phyloP scores from a whole-genome alignment of 1,140 invertebrate species.

The Drosophila funebris region DNA sequence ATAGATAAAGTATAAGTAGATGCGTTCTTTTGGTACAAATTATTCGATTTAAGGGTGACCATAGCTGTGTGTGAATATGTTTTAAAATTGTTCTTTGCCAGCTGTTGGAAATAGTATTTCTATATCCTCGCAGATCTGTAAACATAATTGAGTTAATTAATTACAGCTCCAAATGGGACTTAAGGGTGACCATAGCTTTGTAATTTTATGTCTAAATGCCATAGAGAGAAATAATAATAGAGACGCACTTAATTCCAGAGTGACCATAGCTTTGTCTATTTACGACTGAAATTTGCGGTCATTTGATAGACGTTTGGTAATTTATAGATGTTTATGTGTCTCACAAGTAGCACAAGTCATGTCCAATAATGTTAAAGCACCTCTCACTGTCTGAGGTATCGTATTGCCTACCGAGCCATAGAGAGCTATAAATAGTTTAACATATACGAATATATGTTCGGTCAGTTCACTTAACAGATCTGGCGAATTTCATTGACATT shows the following conservation, averaged over 20 bases:
- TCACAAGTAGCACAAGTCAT: constrained; percentile 41
- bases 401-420: constrained; percentile 1
- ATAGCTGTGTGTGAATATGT: no score
- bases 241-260: no score
- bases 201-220: no score
- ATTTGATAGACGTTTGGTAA: constrained; percentile 5
- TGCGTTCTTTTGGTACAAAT: no score
- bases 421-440: constrained; percentile 32
- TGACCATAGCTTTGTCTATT: background rate
- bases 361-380: constrained; percentile 35
- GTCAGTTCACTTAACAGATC: constrained; percentile 14
- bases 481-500: constrained; percentile 27
- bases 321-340: constrained; percentile 12
- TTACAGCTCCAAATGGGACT: background rate
- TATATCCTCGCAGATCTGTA: no score
- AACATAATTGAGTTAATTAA: no score
- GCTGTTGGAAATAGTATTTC: no score
- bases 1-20: no score
- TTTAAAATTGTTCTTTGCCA: no score
- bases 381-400: constrained; percentile 17
- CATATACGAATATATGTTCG: background rate
- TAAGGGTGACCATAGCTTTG: background rate
- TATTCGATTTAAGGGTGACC: background rate
- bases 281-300: background rate
- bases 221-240: no score